phyloP scores from a whole-genome alignment of 2,797 vertebrate species.

The Diceros bicornis region DNA sequence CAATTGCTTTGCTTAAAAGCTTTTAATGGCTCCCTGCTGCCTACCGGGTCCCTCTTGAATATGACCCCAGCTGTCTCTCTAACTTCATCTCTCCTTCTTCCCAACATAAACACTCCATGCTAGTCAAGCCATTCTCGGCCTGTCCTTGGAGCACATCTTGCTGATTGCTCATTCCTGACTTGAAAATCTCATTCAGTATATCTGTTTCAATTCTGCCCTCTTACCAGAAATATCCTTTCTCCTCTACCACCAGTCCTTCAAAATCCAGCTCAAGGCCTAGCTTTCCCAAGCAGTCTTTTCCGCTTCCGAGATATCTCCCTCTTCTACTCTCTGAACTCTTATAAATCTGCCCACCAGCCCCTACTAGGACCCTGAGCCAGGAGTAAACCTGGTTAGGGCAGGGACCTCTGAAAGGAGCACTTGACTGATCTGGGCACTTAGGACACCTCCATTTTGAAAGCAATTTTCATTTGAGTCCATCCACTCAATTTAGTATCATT shows the following conservation, averaged over 20 bases:
- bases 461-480: not conserved
- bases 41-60: not conserved
- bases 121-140: not conserved
- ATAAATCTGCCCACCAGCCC: not conserved
- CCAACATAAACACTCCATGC: not conserved
- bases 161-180: not conserved
- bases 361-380: not conserved
- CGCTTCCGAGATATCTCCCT: not conserved
- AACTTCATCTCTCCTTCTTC: not conserved
- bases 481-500: not conserved
- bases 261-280: not conserved
- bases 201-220: not conserved
- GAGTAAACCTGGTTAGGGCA: not conserved
- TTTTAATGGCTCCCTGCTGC: not conserved
- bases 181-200: not conserved
- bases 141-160: not conserved
- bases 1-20: not conserved
- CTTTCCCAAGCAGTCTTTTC: conserved; percentile 1
- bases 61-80: not conserved
- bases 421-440: not conserved
- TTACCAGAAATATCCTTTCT: not conserved
- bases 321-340: not conserved
- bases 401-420: fast-evolving
- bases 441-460: not conserved
- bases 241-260: not conserved